These are phyloP conservation scores for Heteractis magnifica DNA, from an alignment of 92 coral and sea anemone genomes.

Conservation along the genomic window DNA sequence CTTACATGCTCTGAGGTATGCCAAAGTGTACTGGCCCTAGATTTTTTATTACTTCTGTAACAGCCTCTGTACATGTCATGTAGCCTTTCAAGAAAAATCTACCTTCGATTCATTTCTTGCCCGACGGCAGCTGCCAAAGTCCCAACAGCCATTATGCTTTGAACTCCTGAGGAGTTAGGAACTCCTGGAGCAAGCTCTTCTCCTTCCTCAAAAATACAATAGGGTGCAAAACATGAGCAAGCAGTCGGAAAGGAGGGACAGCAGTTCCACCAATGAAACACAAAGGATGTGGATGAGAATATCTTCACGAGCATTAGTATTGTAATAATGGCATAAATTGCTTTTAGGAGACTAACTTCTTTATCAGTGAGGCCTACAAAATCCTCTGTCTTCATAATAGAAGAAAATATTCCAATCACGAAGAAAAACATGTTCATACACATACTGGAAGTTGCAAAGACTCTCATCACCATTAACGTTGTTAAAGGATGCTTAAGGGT, in stretches of 20 bases:
- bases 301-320: slow-evolving; percentile 19
- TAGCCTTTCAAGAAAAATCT: no score
- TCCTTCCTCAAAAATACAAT: slow-evolving; percentile 39
- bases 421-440: slow-evolving; percentile 13
- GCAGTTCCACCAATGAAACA: slow-evolving; percentile 6
- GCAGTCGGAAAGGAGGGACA: neutral
- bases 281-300: slow-evolving; percentile 3
- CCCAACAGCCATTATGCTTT: neutral
- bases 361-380: neutral
- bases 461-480: slow-evolving; percentile 15
- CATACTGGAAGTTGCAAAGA: neutral
- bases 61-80: no score
- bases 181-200: slow-evolving; percentile 32
- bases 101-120: neutral
- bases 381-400: neutral
- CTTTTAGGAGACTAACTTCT: slow-evolving; percentile 20
- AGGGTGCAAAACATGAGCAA: slow-evolving; percentile 14
- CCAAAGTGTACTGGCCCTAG: neutral
- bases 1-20: neutral
- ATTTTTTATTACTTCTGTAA: no score
- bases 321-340: neutral
- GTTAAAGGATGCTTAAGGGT: slow-evolving; percentile 15
- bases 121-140: neutral
- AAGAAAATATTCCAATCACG: slow-evolving; percentile 8
- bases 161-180: slow-evolving; percentile 12